phyloP scores from a whole-genome alignment of 2,888 invertebrate genomes.

The Eustalomyia histrio region DNA sequence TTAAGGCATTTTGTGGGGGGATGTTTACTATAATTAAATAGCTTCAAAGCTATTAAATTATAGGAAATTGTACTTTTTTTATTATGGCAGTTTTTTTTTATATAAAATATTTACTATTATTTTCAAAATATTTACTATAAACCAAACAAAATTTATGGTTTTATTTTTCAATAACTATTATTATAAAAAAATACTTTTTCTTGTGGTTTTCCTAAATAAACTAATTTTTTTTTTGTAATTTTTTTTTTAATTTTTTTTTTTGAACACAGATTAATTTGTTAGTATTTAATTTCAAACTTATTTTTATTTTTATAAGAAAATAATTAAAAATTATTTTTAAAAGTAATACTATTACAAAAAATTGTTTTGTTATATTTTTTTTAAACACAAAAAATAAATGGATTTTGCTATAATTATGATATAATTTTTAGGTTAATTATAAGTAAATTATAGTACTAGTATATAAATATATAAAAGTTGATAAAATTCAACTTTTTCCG shows the following conservation, averaged over 20 bases:
- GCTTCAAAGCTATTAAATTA: constrained; percentile 31
- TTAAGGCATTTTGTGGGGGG: constrained; percentile 22
- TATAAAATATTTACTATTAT: constrained; percentile 52
- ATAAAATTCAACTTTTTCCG: constrained; percentile 68
- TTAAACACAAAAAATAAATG: constrained; percentile 22
- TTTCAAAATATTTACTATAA: constrained; percentile 41
- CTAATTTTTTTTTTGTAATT: constrained; percentile 19
- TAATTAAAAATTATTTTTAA: constrained; percentile 33
- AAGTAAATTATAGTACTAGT: constrained; percentile 42
- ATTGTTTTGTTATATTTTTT: constrained; percentile 5
- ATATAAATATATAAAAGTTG: constrained; percentile 66
- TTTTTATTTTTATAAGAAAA: constrained; percentile 33
- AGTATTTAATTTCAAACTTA: constrained; percentile 45
- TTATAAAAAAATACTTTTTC: constrained; percentile 53
- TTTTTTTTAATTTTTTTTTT: constrained; percentile 37
- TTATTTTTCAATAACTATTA: constrained; percentile 33
- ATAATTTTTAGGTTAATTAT: constrained; percentile 33
- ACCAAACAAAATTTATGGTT: constrained; percentile 25
- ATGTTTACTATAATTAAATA: constrained; percentile 23
- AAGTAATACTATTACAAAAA: constrained; percentile 47
- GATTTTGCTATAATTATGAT: constrained; percentile 44
- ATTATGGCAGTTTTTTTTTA: constrained; percentile 61
- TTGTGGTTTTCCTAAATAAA: constrained; percentile 37
- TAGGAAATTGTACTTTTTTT: constrained; percentile 63
- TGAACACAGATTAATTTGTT: constrained; percentile 66